Base-by-base conservation (phyloP, 2,797 vertebrate species). In the Pelochelys cantorii region DNA sequence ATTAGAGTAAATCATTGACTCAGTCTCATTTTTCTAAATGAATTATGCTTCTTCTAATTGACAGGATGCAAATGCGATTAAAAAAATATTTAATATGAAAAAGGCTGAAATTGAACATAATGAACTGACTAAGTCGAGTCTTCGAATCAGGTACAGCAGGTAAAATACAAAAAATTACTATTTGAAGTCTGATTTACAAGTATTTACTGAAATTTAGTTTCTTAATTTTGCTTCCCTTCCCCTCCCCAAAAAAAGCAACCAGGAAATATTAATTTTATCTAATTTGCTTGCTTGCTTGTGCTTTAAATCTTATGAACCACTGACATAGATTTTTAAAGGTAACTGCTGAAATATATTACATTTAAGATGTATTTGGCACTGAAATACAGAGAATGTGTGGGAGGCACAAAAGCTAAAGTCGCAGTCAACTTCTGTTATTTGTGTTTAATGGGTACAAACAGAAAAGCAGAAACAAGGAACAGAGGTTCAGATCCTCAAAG, bases 51-150 rank as follows among this genome's bases (percentile, higher is more conserved):
- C 85, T 97, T 84, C 96, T 90, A 20, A 90, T 95, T 90, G 94
- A 83, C 97, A 99, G 99, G 99, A 99, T 97, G 99, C 99, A 96
- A 99, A 99, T 98, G 99, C 98, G 14, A 99, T 99, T 95, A 99
- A 99, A 98, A 99, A 99, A 98, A 97, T 99, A 94, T 99, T 99
- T 98, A 97, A 98, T 85, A 99, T 99, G 97, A 99, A 99, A 97
- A 99, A 99, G 96, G 98, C 99, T 90, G 99, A 99, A 97, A 98
- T 99, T 94, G 99, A 99, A 91, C 99, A 99, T 84, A 98, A 98
- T 55, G 99, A 99, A 95, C 98, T 99, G 80, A 97, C 99, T 94
- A 99, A 99, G 95, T 99, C 99, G 97, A 99, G 99, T 97, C 99
- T 99, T 90, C 99, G 99, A 87, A 99, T 99, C 95, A 99, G 99